phyloP scores from a whole-genome alignment of 92 coral and sea anemone species.

The Porites cylindrica region DNA sequence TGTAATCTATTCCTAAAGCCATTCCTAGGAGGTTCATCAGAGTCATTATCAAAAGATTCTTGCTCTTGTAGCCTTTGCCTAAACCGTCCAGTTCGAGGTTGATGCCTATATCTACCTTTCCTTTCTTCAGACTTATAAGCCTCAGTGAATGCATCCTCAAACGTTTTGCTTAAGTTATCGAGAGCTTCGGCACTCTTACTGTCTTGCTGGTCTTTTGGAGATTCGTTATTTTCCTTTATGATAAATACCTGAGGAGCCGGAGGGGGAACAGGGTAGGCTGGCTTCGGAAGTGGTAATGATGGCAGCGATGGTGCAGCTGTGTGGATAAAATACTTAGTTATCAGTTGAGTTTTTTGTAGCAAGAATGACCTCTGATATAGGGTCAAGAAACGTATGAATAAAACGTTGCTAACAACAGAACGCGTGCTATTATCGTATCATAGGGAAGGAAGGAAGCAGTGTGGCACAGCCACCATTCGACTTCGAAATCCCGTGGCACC shows the following conservation, averaged over 20 bases:
- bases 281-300: conserved; percentile 7
- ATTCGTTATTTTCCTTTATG: conserved; percentile 53
- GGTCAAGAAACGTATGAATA: not conserved
- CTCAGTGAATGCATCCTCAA: conserved; percentile 70
- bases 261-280: conserved; percentile 27
- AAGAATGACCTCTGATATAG: not conserved
- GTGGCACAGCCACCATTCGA: no score
- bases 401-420: not conserved
- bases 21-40: not conserved
- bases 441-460: no score
- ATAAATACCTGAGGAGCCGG: conserved; percentile 66
- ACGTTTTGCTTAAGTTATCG: conserved; percentile 56
- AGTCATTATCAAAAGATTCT: not conserved
- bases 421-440: not conserved
- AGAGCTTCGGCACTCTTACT: conserved; percentile 57
- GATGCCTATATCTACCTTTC: not conserved
- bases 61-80: conserved; percentile 6
- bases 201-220: conserved; percentile 49
- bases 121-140: conserved; percentile 65
- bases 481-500: no score
- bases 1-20: not conserved
- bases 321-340: not conserved
- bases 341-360: not conserved
- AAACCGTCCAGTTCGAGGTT: conserved; percentile 9
- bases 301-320: not conserved